A percentile compares a stretch with the other conserved stretches of the same genome.
phyloP scores from a whole-genome alignment of 2,797 vertebrate species.

The Neosalanx taihuensis region DNA sequence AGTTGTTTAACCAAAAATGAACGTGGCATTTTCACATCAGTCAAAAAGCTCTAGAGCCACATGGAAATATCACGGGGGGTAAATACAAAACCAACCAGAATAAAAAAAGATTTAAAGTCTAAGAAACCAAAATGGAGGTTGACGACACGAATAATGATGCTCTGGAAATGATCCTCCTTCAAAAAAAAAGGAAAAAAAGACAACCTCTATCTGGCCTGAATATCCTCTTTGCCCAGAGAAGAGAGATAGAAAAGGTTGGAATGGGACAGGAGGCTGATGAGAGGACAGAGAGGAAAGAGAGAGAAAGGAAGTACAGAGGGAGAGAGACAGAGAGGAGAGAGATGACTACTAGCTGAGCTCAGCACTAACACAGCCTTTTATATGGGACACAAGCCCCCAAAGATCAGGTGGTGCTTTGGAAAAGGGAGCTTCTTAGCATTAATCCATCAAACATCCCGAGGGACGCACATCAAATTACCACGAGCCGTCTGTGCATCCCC shows the following conservation, averaged over 20 bases:
- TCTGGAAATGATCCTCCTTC: neutral
- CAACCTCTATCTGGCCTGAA: constrained; percentile 6
- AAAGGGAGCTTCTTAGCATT: constrained; percentile 79
- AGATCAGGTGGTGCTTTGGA: constrained; percentile 79
- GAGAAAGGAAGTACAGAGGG: constrained; percentile 43
- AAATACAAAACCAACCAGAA: constrained; percentile 16
- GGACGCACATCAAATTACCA: constrained; percentile 81
- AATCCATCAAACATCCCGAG: constrained; percentile 84
- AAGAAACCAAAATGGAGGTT: constrained; percentile 18
- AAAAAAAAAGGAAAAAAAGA: no score
- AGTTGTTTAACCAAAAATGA: constrained; percentile 88
- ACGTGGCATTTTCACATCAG: constrained; percentile 74
- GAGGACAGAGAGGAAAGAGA: constrained; percentile 30
- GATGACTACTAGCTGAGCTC: constrained; percentile 73
- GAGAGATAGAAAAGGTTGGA: constrained; percentile 23
- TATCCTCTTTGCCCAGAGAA: constrained; percentile 29
- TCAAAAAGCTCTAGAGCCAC: constrained; percentile 32
- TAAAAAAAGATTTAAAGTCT: constrained; percentile 28
- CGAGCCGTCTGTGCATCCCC: constrained; percentile 69
- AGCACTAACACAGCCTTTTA: constrained; percentile 77
- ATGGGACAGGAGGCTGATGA: constrained; percentile 22
- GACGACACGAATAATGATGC: constrained; percentile 3
- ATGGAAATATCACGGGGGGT: constrained; percentile 17
- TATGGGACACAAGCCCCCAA: constrained; percentile 76
- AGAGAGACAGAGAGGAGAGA: constrained; percentile 34